Conservation (phyloP, 2,797 vertebrate species). For the Mycteria americana region DNA sequence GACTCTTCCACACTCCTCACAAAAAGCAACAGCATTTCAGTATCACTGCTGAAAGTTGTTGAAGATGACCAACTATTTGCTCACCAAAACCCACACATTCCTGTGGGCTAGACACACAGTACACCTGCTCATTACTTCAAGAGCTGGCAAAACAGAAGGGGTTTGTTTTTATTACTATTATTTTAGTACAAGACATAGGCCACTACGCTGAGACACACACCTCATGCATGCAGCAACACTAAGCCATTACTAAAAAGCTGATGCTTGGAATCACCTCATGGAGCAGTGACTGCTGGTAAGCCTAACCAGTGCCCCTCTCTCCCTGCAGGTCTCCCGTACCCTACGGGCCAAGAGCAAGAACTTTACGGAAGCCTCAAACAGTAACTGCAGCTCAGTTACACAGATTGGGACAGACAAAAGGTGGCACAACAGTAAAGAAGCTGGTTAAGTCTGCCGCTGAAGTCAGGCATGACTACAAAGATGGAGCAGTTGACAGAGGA, state of each 20-base stretch:
- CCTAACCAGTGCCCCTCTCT: not conserved
- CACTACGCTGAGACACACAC: not conserved
- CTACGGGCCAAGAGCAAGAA: not conserved
- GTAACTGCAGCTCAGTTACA: fast-evolving
- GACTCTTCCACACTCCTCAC: not conserved
- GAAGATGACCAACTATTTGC: not conserved
- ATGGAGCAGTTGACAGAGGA: not conserved
- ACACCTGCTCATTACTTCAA: not conserved
- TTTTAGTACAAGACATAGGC: not conserved
- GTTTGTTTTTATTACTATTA: not conserved
- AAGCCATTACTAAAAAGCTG: not conserved
- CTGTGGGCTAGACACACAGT: not conserved
- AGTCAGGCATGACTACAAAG: not conserved
- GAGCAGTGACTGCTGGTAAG: not conserved
- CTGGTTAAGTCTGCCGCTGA: not conserved
- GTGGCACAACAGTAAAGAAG: not conserved
- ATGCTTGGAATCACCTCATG: fast-evolving
- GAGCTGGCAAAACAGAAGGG: not conserved
- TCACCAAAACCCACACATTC: not conserved
- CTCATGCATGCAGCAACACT: not conserved
- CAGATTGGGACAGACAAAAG: not conserved
- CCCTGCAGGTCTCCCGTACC: not conserved
- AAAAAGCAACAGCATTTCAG: not conserved
- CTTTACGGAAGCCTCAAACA: not conserved
- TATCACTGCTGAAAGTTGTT: not conserved